phyloP scores from a whole-genome alignment of 2,888 invertebrate species.

The Apamea epomidion region DNA sequence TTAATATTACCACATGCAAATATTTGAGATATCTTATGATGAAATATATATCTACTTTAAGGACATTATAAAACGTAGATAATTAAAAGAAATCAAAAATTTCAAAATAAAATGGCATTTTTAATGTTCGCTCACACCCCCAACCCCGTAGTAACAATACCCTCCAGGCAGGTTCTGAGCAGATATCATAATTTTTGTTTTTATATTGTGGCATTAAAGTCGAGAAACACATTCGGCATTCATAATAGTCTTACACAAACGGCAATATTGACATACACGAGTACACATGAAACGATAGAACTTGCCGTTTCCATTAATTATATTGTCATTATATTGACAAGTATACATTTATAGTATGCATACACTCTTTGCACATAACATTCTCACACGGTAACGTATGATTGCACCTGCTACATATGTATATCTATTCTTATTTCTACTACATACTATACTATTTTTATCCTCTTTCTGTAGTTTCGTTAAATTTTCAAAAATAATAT shows the following conservation, averaged over 20 bases:
- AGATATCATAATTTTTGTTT: constrained; percentile 89
- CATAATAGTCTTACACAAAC: constrained; percentile 85
- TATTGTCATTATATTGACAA: constrained; percentile 53
- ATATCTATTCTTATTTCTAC: constrained; percentile 23
- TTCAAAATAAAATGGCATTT: constrained; percentile 90
- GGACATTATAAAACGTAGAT: constrained; percentile 91
- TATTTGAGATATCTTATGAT: constrained; percentile 91
- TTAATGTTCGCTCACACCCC: constrained; percentile 81
- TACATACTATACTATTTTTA: constrained; percentile 18
- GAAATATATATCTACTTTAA: constrained; percentile 91
- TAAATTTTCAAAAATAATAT: constrained; percentile 16
- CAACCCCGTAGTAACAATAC: constrained; percentile 71
- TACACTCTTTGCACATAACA: constrained; percentile 51
- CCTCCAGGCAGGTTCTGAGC: constrained; percentile 45
- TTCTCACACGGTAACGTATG: constrained; percentile 56
- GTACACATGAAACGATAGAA: constrained; percentile 47
- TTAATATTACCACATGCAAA: constrained; percentile 91
- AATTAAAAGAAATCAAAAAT: constrained; percentile 91
- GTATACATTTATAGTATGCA: constrained; percentile 36
- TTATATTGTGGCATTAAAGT: constrained; percentile 77
- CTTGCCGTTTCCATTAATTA: constrained; percentile 75
- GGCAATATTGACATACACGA: constrained; percentile 64
- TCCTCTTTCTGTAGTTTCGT: constrained; percentile 11
- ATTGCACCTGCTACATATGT: constrained; percentile 50
- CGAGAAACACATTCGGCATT: constrained; percentile 35